These are phyloP conservation scores for Ploceus nigricollis DNA, from an alignment of 2,113 vertebrate species.

Conservation along the genomic window DNA sequence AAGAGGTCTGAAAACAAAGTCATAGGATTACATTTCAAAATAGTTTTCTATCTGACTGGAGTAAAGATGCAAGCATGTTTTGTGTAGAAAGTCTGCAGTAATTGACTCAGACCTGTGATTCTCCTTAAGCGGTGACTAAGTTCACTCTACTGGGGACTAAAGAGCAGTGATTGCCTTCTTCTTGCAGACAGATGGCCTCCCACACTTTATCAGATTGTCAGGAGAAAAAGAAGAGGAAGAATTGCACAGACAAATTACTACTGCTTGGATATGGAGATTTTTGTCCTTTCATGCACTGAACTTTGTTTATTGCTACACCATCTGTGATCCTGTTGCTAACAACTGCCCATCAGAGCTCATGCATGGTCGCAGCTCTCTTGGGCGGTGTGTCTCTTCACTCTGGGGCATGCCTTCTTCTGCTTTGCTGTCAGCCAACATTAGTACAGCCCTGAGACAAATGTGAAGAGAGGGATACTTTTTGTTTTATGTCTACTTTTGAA, in stretches of 20 bases:
- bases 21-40: background rate
- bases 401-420: background rate
- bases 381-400: background rate
- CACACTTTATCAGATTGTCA: background rate
- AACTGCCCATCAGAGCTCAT: background rate
- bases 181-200: background rate
- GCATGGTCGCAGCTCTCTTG: background rate
- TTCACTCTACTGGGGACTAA: background rate
- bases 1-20: background rate
- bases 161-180: background rate
- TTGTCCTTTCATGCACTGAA: background rate
- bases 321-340: background rate
- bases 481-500: background rate
- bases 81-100: background rate
- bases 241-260: background rate
- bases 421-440: background rate
- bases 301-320: background rate
- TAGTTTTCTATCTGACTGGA: background rate
- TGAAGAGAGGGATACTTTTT: background rate
- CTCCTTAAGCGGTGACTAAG: background rate
- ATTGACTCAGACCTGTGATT: background rate
- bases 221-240: background rate
- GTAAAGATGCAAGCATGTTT: background rate
- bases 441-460: background rate
- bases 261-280: background rate